phyloP scores from a whole-genome alignment of 2,113 vertebrate genomes.

The Hydrolagus affinis region DNA sequence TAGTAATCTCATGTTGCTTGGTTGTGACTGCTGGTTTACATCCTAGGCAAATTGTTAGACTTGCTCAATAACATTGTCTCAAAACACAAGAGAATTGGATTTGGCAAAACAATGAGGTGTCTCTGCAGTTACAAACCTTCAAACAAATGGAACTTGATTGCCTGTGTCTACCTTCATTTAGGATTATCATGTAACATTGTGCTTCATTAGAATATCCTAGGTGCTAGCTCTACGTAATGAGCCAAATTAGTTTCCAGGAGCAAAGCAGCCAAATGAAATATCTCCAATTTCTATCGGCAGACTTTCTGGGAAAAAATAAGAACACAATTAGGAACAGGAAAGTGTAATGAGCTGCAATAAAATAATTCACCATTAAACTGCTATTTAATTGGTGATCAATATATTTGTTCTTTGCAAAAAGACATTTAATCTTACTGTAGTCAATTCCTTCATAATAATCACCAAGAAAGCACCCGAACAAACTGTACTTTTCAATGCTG shows the following conservation, averaged over 20 bases:
- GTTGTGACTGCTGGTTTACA: slow-evolving; percentile 62
- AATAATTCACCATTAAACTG: slow-evolving; percentile 5
- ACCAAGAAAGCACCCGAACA: too few species aligned
- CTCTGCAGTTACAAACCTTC: slow-evolving; percentile 36
- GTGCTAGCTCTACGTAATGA: slow-evolving; percentile 5
- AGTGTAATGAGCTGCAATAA: slow-evolving; percentile 2
- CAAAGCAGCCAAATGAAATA: slow-evolving; percentile 13
- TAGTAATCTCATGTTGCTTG: slow-evolving; percentile 60
- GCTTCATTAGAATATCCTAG: slow-evolving; percentile 22
- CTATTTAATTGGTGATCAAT: slow-evolving; percentile 6
- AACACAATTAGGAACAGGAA: not conserved
- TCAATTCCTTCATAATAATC: not conserved
- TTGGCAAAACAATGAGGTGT: slow-evolving; percentile 60
- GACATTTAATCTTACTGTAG: not conserved
- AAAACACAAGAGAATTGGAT: slow-evolving; percentile 60
- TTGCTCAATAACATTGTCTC: slow-evolving; percentile 65
- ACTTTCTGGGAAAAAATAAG: slow-evolving; percentile 21
- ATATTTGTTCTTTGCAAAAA: not conserved
- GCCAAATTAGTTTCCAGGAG: slow-evolving; percentile 21
- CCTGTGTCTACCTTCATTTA: slow-evolving; percentile 3
- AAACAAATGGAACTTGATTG: slow-evolving; percentile 22
- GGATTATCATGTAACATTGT: slow-evolving; percentile 26
- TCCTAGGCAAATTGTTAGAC: slow-evolving; percentile 71
- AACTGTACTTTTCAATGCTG: too few species aligned
- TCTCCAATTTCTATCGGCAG: not conserved